A percentile compares a stretch with the other conserved stretches of the same genome.
These are phyloP conservation scores for Xanthorhoe designata DNA, from an alignment of 2,888 invertebrate species.

Conservation along the genomic window DNA sequence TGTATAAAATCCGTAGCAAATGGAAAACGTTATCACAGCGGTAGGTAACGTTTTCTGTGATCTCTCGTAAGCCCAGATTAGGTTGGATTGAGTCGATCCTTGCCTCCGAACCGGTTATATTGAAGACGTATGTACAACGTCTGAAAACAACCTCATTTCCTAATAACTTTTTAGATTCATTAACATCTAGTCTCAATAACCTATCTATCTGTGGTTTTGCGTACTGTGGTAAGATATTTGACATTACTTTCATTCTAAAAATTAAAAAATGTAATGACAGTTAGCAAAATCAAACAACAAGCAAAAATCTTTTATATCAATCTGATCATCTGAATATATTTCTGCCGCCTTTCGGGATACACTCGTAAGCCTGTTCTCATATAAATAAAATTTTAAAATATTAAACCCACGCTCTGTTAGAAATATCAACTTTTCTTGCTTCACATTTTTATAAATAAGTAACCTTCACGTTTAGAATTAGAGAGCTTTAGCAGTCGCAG, in stretches of 20 bases:
- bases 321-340: too few relatives aligned
- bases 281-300: too few relatives aligned
- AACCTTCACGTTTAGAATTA: conserved; percentile 61
- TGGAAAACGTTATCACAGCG: conserved; percentile 67
- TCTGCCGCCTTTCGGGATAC: too few relatives aligned
- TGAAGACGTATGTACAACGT: conserved; percentile 54
- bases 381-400: too few relatives aligned
- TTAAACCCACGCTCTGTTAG: not conserved
- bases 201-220: too few relatives aligned
- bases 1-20: conserved; percentile 49
- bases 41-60: conserved; percentile 73
- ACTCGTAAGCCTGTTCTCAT: too few relatives aligned
- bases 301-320: too few relatives aligned
- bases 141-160: conserved; percentile 53
- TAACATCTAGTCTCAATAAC: too few relatives aligned
- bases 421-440: not conserved
- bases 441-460: conserved; percentile 34
- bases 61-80: conserved; percentile 77
- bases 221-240: too few relatives aligned
- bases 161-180: conserved; percentile 51
- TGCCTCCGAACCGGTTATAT: conserved; percentile 58
- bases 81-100: conserved; percentile 67
- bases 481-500: conserved; percentile 61
- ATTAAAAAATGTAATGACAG: too few relatives aligned
- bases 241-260: too few relatives aligned